These are phyloP conservation scores for Callionymus lyra DNA, from an alignment of 2,113 vertebrate genomes.

Conservation along the genomic window DNA sequence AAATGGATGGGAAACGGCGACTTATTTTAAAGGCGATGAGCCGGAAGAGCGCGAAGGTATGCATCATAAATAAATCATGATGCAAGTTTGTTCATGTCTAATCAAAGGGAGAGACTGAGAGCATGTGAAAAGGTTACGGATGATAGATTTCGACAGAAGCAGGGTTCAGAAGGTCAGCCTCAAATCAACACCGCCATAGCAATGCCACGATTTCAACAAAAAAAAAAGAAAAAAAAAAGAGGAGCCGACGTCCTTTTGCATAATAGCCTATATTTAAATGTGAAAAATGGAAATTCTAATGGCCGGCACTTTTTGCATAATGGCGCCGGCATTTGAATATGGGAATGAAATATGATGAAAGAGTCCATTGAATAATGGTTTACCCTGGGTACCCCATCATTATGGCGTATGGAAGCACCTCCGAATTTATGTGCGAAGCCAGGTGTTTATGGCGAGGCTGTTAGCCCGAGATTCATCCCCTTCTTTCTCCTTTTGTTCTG, in stretches of 20 bases:
- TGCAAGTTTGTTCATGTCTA: conserved; percentile 19
- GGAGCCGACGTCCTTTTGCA: conserved; percentile 31
- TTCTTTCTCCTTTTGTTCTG: too few relatives aligned
- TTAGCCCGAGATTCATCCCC: too few relatives aligned
- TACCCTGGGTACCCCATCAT: conserved; percentile 32
- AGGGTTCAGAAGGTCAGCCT: conserved; percentile 49
- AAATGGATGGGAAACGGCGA: too few relatives aligned
- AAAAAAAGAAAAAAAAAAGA: too few relatives aligned
- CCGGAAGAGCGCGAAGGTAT: conserved; percentile 13
- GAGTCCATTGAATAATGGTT: conserved; percentile 25
- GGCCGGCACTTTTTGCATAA: conserved; percentile 38
- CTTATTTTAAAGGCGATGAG: conserved; percentile 10
- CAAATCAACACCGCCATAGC: conserved; percentile 38
- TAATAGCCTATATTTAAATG: conserved; percentile 27
- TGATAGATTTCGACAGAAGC: conserved; percentile 47
- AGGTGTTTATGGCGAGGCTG: conserved; percentile 6
- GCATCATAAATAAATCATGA: conserved; percentile 23
- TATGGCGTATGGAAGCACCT: conserved; percentile 6
- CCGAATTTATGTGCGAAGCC: conserved; percentile 1
- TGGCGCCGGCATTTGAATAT: conserved; percentile 40
- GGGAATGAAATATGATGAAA: conserved; percentile 40
- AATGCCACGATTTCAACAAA: conserved; percentile 30
- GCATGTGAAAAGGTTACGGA: conserved; percentile 49
- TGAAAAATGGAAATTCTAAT: conserved; percentile 32
- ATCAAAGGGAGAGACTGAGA: conserved; percentile 1